A percentile compares a stretch with the other conserved stretches of the same genome.
phyloP scores from a whole-genome alignment of 35 echinoderm and acorn worm genomes.

The Chiridota heheva region DNA sequence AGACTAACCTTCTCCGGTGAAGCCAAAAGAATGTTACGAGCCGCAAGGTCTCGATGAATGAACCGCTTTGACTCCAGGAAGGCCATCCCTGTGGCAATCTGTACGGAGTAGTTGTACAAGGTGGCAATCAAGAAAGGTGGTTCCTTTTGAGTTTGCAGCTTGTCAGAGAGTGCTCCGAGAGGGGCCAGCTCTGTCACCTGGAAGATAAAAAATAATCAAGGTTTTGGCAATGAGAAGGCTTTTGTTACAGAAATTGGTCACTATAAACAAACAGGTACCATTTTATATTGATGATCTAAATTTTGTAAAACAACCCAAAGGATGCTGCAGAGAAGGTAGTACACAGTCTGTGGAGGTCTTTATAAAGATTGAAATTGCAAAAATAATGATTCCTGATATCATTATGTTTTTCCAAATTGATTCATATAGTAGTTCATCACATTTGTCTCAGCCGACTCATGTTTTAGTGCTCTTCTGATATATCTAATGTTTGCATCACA shows the following conservation, averaged over 20 bases:
- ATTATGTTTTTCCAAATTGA: too few species aligned
- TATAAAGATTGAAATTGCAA: too few species aligned
- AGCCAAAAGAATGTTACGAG: conserved; percentile 87
- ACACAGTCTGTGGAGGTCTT: too few species aligned
- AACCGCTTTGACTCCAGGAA: conserved; percentile 84
- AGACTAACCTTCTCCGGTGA: conserved; percentile 81
- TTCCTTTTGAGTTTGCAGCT: conserved; percentile 53
- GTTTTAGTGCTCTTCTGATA: too few species aligned
- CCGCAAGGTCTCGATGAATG: conserved; percentile 87
- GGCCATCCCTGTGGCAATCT: conserved; percentile 88
- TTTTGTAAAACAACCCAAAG: too few species aligned
- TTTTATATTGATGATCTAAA: too few species aligned
- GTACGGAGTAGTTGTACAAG: conserved; percentile 75
- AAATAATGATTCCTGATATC: too few species aligned
- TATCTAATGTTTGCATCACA: too few species aligned
- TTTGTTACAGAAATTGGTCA: background rate
- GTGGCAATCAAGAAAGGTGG: conserved; percentile 67
- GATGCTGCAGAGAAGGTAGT: too few species aligned
- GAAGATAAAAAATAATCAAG: conserved; percentile 3
- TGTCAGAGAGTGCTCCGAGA: conserved; percentile 76
- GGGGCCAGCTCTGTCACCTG: conserved; percentile 94
- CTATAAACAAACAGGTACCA: too few species aligned
- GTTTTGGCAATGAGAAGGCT: background rate
- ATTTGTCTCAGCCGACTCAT: too few species aligned
- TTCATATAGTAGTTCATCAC: too few species aligned